Base-by-base conservation (phyloP, 2,113 vertebrate species). In the Hydrochoerus hydrochaeris region DNA sequence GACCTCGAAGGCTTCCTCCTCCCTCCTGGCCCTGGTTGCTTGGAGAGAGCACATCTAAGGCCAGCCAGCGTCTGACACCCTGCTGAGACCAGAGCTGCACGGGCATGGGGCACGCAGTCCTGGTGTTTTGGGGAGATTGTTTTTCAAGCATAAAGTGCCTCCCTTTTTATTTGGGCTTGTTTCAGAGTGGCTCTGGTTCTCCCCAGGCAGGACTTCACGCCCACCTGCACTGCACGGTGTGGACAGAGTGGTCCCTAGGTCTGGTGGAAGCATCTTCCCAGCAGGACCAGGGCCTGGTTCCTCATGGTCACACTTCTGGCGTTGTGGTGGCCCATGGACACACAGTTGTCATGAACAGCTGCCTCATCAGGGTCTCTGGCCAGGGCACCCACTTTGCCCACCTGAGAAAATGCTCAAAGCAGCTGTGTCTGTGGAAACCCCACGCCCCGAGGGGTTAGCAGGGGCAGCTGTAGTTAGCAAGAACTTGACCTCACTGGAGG, bases 21-120 rank as follows among this genome's bases (percentile, higher is more conserved):
- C 54, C 82, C 46, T 82, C 54, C 92, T 86, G 73, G 85, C 80
- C 10, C 88, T 84, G 16, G 71, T 75, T 97, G 82, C 78, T 22
- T 75, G 7, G 65, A 93, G 78, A 90, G 94, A 91, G 41, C 67
- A 89, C 95, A 93, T 93, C 91, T 85, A 77, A 85, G 57, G 22
- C 52, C 77, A 78, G 85, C 71, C 20, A 92, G 30, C 58, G 52
- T 73, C 63, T 60, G 95, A 94, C 38, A 80, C 20, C 84, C 57
- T 0, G 0, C 90, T 71, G 96, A 95, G 94, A 98, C 97, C 88
- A 96, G 89, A 97, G 96, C 35, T 49, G 63, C 24, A 30, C 9
- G 60, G 44, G 60, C 26, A 41, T 20, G 44, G 35, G 57, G 89
- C 90, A 97, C 83, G 52, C 82, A 90, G 65, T 83, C 94, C 22